These are phyloP conservation scores for Oxystoma pomonae DNA, from an alignment of 2,888 invertebrate species.

Conservation along the genomic window DNA sequence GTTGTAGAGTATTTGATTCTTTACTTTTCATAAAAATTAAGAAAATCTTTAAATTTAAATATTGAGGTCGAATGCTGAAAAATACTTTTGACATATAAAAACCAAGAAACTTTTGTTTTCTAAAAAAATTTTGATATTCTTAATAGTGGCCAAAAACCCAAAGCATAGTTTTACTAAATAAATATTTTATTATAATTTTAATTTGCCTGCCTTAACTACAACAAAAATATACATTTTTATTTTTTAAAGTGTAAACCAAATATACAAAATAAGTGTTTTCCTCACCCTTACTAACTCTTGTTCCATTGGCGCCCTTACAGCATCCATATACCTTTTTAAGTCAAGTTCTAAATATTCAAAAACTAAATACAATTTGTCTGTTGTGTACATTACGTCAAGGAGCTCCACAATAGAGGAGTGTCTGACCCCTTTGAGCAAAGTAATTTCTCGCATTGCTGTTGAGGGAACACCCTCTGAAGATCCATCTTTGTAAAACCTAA, in stretches of 20 bases:
- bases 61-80: not conserved
- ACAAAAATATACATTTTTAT: no score
- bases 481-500: conserved; percentile 52
- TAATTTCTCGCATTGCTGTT: conserved; percentile 95
- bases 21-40: no score
- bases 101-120: no score
- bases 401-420: conserved; percentile 90
- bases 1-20: no score
- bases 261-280: no score
- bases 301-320: conserved; percentile 58
- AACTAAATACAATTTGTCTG: conserved; percentile 83
- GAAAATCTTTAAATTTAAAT: no score
- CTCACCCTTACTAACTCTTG: conserved; percentile 64
- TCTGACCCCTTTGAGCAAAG: conserved; percentile 81
- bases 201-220: no score
- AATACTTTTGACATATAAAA: not conserved
- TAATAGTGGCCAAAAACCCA: no score
- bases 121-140: no score
- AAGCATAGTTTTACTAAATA: no score
- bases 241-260: no score
- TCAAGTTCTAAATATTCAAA: conserved; percentile 95
- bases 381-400: conserved; percentile 83
- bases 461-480: conserved; percentile 97
- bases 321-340: conserved; percentile 83
- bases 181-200: no score